Evolutionary conservation across 2,113 vertebrate genomes (phyloP).

Genomic region (Ptilorrhoa leucosticta): DNA sequence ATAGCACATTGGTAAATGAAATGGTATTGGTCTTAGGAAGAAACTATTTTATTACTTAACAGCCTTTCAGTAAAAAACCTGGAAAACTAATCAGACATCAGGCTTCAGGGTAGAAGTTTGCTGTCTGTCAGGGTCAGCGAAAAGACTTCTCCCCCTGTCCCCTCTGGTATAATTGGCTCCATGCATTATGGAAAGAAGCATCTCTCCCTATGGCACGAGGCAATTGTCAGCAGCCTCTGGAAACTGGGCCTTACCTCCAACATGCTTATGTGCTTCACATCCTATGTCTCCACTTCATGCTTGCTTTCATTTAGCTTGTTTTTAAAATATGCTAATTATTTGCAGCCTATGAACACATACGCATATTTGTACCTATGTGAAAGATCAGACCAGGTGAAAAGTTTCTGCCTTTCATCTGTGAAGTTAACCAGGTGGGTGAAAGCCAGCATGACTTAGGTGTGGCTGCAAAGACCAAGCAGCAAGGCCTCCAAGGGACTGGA

Average conservation of each 20-base stretch:
- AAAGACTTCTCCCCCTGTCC: neutral
- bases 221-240: neutral
- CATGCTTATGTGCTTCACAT: accelerated
- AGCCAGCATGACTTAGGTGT: neutral
- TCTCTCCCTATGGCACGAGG: neutral
- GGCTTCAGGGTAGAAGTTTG: neutral
- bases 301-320: neutral
- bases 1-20: neutral
- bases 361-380: accelerated
- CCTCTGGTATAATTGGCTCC: neutral
- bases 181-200: neutral
- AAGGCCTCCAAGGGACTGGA: neutral
- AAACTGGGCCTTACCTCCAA: neutral
- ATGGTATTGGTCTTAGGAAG: neutral
- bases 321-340: neutral
- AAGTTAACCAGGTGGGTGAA: neutral
- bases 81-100: neutral
- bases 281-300: accelerated
- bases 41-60: neutral
- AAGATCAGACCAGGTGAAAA: neutral
- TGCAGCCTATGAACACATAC: neutral
- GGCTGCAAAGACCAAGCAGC: neutral
- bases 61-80: neutral
- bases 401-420: neutral
- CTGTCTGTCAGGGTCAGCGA: neutral